Evolutionary conservation across 2,113 vertebrate genomes (phyloP).

Genomic region (Bungarus multicinctus): DNA sequence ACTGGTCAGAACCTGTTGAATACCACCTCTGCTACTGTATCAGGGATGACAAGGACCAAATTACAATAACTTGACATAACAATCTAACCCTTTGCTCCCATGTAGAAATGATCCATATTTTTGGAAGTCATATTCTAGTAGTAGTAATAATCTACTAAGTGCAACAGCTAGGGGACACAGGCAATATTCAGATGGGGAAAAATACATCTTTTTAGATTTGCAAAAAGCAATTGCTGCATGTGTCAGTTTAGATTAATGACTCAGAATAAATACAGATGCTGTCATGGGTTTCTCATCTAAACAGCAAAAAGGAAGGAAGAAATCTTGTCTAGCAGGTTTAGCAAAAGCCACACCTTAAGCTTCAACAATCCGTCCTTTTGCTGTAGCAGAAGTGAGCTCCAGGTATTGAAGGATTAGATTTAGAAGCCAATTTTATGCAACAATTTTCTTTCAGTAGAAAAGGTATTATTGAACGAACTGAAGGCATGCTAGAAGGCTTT

Average conservation of each 20-base stretch:
- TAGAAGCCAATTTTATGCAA: not conserved
- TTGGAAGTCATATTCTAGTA: not conserved
- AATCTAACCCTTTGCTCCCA: not conserved
- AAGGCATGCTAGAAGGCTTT: not conserved
- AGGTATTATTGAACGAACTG: not conserved
- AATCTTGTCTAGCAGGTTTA: constrained; percentile 70
- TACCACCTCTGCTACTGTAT: not conserved
- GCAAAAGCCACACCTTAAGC: constrained; percentile 60
- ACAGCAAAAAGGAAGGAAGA: constrained; percentile 49
- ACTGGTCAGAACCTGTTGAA: too few relatives aligned
- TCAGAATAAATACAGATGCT: constrained; percentile 64
- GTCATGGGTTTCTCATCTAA: constrained; percentile 63
- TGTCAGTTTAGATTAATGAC: constrained; percentile 67
- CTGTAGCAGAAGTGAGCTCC: constrained; percentile 14
- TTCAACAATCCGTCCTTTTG: constrained; percentile 48
- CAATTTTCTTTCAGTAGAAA: constrained; percentile 26
- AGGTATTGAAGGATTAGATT: constrained; percentile 14
- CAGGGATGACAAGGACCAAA: not conserved
- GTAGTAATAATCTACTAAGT: not conserved
- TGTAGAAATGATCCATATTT: not conserved
- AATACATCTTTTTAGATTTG: constrained; percentile 38
- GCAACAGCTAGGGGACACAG: not conserved
- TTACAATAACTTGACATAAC: not conserved
- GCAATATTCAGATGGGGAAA: not conserved
- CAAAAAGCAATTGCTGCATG: constrained; percentile 35